Conservation (phyloP, 2,888 invertebrate species). For the Cerceris ruficornis region DNA sequence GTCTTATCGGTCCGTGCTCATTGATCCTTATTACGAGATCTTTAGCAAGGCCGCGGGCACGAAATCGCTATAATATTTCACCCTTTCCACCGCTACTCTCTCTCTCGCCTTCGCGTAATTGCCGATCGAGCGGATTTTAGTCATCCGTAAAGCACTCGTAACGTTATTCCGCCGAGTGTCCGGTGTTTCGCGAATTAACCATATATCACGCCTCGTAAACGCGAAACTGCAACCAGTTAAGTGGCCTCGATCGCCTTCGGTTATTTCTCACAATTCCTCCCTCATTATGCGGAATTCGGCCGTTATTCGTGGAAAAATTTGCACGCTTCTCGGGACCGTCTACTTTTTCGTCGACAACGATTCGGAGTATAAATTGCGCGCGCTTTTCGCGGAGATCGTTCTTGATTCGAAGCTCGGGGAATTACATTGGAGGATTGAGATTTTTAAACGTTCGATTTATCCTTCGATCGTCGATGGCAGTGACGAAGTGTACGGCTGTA, state of each 20-base stretch:
- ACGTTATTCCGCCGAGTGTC: conserved; percentile 47
- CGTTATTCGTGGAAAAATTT: conserved; percentile 53
- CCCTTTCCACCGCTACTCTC: conserved; percentile 26
- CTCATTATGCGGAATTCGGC: conserved; percentile 53
- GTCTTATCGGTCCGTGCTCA: conserved; percentile 50
- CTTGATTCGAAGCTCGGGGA: too few relatives aligned
- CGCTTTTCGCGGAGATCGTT: neutral
- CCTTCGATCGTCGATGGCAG: neutral
- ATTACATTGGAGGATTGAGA: too few relatives aligned
- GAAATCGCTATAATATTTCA: conserved; percentile 70
- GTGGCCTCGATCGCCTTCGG: conserved; percentile 44
- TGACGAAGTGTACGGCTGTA: too few relatives aligned
- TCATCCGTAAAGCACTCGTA: conserved; percentile 43
- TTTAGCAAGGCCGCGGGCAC: conserved; percentile 48
- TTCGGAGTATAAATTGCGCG: neutral
- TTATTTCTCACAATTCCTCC: conserved; percentile 49
- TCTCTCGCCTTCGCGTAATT: conserved; percentile 32
- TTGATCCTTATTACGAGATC: conserved; percentile 73
- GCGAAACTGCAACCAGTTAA: conserved; percentile 58
- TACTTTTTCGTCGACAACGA: neutral
- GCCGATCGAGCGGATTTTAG: conserved; percentile 53
- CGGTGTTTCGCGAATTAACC: conserved; percentile 60
- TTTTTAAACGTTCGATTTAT: neutral
- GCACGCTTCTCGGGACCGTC: conserved; percentile 43
- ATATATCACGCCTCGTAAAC: conserved; percentile 53